phyloP scores from a whole-genome alignment of 1,140 invertebrate species.

The Orius insidiosus region DNA sequence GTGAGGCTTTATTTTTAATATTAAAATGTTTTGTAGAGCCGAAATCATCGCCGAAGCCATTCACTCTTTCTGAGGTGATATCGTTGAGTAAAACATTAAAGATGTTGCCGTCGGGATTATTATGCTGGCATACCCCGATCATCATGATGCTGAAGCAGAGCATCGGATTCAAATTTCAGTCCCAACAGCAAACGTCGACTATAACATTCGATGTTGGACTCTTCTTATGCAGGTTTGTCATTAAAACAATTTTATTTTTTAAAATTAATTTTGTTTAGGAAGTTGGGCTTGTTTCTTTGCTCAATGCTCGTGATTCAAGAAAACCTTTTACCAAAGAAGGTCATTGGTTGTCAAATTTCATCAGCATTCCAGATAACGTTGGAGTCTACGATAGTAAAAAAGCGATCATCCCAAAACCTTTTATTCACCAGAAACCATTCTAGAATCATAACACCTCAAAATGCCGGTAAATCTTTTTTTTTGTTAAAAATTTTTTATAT shows the following conservation, averaged over 20 bases:
- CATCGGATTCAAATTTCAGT: background rate
- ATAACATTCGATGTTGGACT: constrained; percentile 3
- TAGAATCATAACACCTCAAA: background rate
- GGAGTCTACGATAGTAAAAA: background rate
- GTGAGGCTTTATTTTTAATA: too few species aligned
- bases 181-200: constrained; percentile 2
- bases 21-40: too few species aligned
- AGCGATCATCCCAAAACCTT: background rate
- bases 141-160: constrained; percentile 1
- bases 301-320: constrained; percentile 2
- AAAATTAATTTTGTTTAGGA: too few species aligned
- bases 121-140: constrained; percentile 2
- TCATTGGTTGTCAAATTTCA: constrained; percentile 7
- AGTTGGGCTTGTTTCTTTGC: background rate
- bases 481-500: constrained; percentile 9
- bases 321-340: constrained; percentile 6
- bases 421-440: background rate
- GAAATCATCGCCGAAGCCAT: constrained; percentile 7
- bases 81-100: constrained; percentile 10
- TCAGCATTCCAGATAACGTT: background rate
- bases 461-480: background rate
- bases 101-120: constrained; percentile 12
- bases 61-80: constrained; percentile 6
- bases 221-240: too few species aligned
- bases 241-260: too few species aligned